Base-by-base conservation (phyloP, 30 jellyfish, hydroid and myxozoan species). In the Rhopilema esculentum region DNA sequence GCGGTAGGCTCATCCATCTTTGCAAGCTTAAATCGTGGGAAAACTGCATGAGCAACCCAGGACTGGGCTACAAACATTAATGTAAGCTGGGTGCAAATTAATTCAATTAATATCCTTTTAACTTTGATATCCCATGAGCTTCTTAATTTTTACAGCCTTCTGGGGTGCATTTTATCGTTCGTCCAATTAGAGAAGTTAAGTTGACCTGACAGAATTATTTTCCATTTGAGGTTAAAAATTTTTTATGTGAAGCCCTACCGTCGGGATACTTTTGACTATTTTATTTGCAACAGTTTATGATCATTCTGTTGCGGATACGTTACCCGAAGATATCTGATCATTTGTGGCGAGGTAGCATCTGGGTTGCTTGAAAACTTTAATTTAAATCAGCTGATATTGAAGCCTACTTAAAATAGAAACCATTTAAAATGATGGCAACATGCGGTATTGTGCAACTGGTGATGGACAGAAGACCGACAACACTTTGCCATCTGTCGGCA, bases 401-500 rank as follows among this genome's bases (percentile, higher is more conserved):
- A 6, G 9, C 12, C 12, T 40, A 40, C 57, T 12, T 40, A 12
- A 40, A 40, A 40, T 40, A 40, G 57, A 40, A 40, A 40, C 12
- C 57, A 40, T 40, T 40, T 40, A 40, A 40, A 40, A 40, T 40
- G 6, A n/a, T 12, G 57, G 57, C 57, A 40, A 40, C 57, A 40
- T 12, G 57, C 57, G 57, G 57, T 12, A 40, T 40, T 40, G 12
- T 6, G 57, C 12, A 40, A 12, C 6, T 40, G 57, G 9, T 40
- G 57, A 6, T 2, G 12, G 57, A 40, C 57, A 40, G 12, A n/a
- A n/a, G 12, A 12, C 57, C 70, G 27, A 73, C 27, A 73, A 33
- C 22, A 33, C 84, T 73, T 32, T 21, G 51, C 84, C 84, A 73
- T 73, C 68, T 73, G 84, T 73, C 69, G 84, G 69, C 84, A 73